These are phyloP conservation scores for Heterotis niloticus DNA, from an alignment of 2,113 vertebrate genomes.

Conservation along the genomic window DNA sequence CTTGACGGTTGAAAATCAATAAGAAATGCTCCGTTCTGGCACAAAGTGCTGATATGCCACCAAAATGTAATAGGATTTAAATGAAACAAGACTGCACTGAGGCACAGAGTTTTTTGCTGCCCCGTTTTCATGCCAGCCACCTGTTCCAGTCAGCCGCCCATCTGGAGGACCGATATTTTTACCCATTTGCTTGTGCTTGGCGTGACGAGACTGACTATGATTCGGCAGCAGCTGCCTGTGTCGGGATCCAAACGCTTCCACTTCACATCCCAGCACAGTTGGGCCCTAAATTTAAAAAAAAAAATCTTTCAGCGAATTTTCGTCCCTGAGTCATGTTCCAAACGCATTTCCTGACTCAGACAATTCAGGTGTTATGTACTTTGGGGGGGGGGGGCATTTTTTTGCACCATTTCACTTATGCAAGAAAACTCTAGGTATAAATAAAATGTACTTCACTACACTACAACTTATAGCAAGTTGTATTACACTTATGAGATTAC, in stretches of 20 bases:
- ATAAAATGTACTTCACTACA: too few relatives aligned
- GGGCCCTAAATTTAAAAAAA: not conserved
- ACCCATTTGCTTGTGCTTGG: conserved; percentile 38
- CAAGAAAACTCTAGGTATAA: too few relatives aligned
- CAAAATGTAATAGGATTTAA: conserved; percentile 24
- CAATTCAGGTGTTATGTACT: not conserved
- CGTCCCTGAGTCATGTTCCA: not conserved
- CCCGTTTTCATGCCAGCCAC: conserved; percentile 45
- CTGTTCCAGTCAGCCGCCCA: conserved; percentile 56
- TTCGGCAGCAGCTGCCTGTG: conserved; percentile 53
- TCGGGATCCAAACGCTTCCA: conserved; percentile 38
- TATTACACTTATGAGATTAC: not conserved
- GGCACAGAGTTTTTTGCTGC: conserved; percentile 30
- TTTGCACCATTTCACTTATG: too few relatives aligned
- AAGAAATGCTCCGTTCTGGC: conserved; percentile 4
- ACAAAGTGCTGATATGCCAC: not conserved
- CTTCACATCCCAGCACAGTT: conserved; percentile 37
- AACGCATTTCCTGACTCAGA: not conserved
- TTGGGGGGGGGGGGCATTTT: too few relatives aligned
- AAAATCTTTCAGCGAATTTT: not conserved
- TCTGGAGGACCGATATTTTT: conserved; percentile 49
- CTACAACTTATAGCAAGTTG: not conserved
- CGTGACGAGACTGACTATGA: conserved; percentile 42
- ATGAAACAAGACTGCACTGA: conserved; percentile 22
- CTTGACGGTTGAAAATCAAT: not conserved